Percentiles rank a stretch among this genome's conserved stretches.
Conservation (phyloP, 35 echinoderm and acorn worm genomes). For the Lytechinus variegatus region DNA sequence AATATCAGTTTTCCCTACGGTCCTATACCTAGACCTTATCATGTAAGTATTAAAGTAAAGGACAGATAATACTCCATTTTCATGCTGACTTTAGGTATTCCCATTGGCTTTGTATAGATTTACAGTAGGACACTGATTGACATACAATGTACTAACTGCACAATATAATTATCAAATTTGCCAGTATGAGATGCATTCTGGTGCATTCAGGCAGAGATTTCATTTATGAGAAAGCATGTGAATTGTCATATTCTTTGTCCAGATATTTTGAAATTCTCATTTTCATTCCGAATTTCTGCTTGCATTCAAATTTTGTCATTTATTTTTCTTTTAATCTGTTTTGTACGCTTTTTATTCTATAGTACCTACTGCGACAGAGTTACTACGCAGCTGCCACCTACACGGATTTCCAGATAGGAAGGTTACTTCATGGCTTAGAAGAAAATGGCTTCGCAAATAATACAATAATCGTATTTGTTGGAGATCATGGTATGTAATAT, state of each 20-base stretch:
- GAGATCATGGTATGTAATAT: constrained; percentile 88
- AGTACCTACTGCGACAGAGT: constrained; percentile 83
- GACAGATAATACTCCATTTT: not conserved
- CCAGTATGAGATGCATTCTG: too few relatives aligned
- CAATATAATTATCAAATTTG: too few relatives aligned
- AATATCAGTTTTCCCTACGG: constrained; percentile 92
- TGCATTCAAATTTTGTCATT: too few relatives aligned
- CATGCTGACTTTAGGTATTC: too few relatives aligned
- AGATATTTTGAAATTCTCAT: not conserved
- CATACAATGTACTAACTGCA: too few relatives aligned
- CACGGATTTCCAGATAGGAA: constrained; percentile 82
- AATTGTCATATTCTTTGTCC: not conserved
- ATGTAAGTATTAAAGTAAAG: constrained; percentile 64
- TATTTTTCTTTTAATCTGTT: not conserved
- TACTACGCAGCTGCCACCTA: constrained; percentile 86
- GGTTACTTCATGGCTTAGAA: constrained; percentile 77
- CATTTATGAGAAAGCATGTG: too few relatives aligned
- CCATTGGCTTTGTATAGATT: too few relatives aligned
- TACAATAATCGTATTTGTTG: constrained; percentile 90
- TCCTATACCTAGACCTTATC: constrained; percentile 77
- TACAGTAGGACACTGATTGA: too few relatives aligned
- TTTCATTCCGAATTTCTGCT: too few relatives aligned
- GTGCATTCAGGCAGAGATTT: too few relatives aligned
- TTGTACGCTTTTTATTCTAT: constrained; percentile 39
- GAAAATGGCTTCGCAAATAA: constrained; percentile 80